phyloP scores from a whole-genome alignment of 92 coral and sea anemone genomes.

The Epizoanthus illoricatus region DNA sequence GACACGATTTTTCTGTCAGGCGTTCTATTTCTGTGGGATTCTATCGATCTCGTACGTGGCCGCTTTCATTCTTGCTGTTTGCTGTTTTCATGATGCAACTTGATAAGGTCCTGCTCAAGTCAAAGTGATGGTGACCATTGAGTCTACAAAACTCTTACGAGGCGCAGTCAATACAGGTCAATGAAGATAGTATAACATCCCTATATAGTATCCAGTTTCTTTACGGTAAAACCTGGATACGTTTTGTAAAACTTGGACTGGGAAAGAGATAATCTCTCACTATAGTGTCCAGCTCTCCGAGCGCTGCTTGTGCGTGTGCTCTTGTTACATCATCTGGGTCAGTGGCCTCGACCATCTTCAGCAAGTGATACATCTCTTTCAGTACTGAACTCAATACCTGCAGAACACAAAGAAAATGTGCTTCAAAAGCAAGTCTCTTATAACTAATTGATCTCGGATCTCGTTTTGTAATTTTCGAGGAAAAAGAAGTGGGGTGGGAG shows the following conservation, averaged over 20 bases:
- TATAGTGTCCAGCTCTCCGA: conserved; percentile 78
- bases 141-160: no score
- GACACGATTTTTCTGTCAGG: no score
- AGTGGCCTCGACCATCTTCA: conserved; percentile 75
- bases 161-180: no score
- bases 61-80: no score
- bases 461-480: no score
- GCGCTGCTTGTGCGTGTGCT: conserved; percentile 74
- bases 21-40: no score
- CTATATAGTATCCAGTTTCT: not conserved
- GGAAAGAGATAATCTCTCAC: conserved; percentile 88
- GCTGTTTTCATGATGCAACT: no score
- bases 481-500: no score
- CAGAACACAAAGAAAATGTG: not conserved
- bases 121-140: no score
- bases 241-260: conserved; percentile 68
- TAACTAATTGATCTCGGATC: not conserved
- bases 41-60: no score
- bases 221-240: conserved; percentile 75
- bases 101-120: no score
- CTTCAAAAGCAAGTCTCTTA: not conserved
- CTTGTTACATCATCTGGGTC: conserved; percentile 80
- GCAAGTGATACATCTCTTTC: conserved; percentile 77
- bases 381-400: conserved; percentile 77
- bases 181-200: no score